Evolutionary conservation across 2,797 vertebrate genomes (phyloP), one percentile per base, ranked within the genome.

Genomic region (Bufotes viridis): DNA sequence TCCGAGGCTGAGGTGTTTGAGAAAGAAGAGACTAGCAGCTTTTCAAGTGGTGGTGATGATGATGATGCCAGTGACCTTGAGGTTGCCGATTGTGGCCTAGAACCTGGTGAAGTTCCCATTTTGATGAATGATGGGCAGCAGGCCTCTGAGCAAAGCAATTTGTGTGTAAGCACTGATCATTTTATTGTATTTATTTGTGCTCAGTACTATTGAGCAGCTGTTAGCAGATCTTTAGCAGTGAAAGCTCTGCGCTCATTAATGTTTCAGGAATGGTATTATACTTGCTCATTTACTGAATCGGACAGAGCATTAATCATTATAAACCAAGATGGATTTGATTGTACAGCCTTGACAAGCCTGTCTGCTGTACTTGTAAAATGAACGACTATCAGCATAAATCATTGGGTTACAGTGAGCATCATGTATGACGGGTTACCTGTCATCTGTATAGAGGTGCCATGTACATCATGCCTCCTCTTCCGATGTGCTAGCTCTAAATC

Each of bases 41-140:
- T 93, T 61, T 95, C 87, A 0, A 93, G 91, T 69, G 94, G 26
- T 57, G 78, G n/a, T 15, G 83, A 85, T 17, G 83, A 95, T 84
- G 94, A 93, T 80, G 91, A 94, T 89, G 87, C 87, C 76, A 96
- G 94, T 60, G 93, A 95, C 86, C 84, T 92, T 15, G 94, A 96
- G 80, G 95, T 93, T 88, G 93, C 88, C 72, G 94, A 93, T 90
- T 94, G 91, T 82, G 94, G 90, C 82, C 91, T 97, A 90, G 95
- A 97, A 93, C 94, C 94, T 70, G 95, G 94, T 87, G 95, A 97
- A 93, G 90, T 96, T 90, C 91, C 95, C 74, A 69, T 90, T 72
- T 93, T 96, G 86, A 95, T 94, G 94, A 92, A 82, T 90, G 22
- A 84, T 86, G 86, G 88, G 86, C 92, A 89, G 89, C 90, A 88